Evolutionary conservation across 2,797 vertebrate genomes (phyloP), one percentile per base, ranked within the genome.

Genomic region (Alcedo quadribrachys): DNA sequence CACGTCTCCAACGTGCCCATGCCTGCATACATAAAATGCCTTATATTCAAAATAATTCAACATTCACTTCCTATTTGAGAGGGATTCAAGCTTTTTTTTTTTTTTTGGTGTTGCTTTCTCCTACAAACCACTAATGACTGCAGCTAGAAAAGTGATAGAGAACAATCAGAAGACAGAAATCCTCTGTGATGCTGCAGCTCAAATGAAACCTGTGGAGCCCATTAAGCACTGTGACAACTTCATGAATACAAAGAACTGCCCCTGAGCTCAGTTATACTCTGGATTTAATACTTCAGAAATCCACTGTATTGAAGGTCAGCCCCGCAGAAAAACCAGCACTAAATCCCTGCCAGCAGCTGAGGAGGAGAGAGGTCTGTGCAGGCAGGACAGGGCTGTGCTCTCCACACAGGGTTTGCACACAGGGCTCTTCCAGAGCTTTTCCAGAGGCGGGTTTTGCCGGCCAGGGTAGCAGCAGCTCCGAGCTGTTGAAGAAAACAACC

Each of bases 401-500:
- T 84, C 63, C 77, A 89, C 73, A 86, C 7, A 81, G 15, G 51
- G 54, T 28, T 75, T 77, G 61, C 37, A 33, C 30, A 54, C 37
- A 33, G n/a, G 81, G 78, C 53, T 55, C 70, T 91, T 77, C 70
- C 71, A 71, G 65, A 45, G 15, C 33, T 37, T 70, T 91, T 77
- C 70, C 71, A 71, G 65, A 45, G 15, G n/a, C 35, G 2, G 24
- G 33, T 28, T 88, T 88, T 84, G 50, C 57, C 55, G 37, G 57
- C 48, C 75, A 77, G 66, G 69, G 84, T 33, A 89, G 86, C 83
- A 88, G 83, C 46, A 89, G 88, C 51, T 77, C 81, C 0, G 3
- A 33, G 43, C 86, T 84, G 88, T 77, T 81, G 71, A 94, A 91
- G 91, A 89, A 92, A 87, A 37, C 81, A 85, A 84, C 37, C 76